Base-by-base conservation (phyloP, 1,140 invertebrate species). In the Drosophila ohnishii region DNA sequence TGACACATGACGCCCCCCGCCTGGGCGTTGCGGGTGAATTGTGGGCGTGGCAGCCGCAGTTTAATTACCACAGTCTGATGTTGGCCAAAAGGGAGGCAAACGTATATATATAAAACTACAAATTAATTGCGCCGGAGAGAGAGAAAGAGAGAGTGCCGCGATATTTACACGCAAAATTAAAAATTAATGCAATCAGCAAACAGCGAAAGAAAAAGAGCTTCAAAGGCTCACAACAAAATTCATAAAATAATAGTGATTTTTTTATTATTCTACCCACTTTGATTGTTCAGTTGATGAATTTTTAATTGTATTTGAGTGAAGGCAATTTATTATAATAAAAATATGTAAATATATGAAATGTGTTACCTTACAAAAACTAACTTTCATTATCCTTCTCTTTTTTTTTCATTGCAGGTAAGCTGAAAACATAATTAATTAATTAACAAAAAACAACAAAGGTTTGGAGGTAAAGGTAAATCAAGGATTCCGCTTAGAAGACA, bases 81-180 rank as follows among this genome's bases (percentile, higher is more conserved):
- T 39, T 47, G 55, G 19, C 40, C 42, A 45, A 45, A 28, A 34
- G 28, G 57, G 14, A 61, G 78, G 57, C 45, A 48, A 48, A 55
- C 35, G 16, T 35, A 22, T 30, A 53, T 70, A 14, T 25, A 47
- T 25, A 63, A 66, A 70, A 75, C 73, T 78, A 65, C 69, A 82
- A 78, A 82, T 82, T 82, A 78, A 82, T 82, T 82, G 79, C 63
- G 45, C 55, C 62, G 19, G 28, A 13, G 4, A 16, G 14, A 44
- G 44, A 6, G 11, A 25, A 22, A 13, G 34, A 6, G 32, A 22
- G 25, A 13, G 34, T 34, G 45, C 19, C 30, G 30, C 25, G 25
- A 62, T 76, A 80, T 81, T 77, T 81, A 73, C 74, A 82, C 74
- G 61, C 80, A 78, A 78, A 82, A 82, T 82, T 82, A 82, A 82